Evolutionary conservation across 2,797 vertebrate species (phyloP).

Genomic region (Diplodus sargus): DNA sequence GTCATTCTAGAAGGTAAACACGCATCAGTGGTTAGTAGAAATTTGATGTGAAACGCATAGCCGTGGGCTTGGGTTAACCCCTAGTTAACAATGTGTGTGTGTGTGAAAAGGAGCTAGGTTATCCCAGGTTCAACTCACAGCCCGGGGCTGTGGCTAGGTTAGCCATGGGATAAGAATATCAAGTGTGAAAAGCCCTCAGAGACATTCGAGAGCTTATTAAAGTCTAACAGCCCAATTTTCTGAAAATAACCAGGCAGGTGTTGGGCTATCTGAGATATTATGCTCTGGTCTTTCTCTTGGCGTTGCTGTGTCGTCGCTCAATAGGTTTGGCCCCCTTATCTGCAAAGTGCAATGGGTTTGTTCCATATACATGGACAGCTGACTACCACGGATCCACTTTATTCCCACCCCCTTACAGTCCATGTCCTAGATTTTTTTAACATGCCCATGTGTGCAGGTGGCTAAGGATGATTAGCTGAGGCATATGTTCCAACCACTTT

Average conservation of each 20-base stretch:
- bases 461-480: conserved; percentile 39
- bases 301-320: conserved; percentile 4
- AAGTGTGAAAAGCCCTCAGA: no score
- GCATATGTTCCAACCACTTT: conserved; percentile 31
- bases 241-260: not conserved
- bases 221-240: not conserved
- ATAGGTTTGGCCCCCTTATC: conserved; percentile 13
- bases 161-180: no score
- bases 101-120: no score
- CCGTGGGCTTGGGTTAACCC: no score
- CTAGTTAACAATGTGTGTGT: no score
- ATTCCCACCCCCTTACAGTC: not conserved
- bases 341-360: conserved; percentile 26
- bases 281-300: conserved; percentile 4
- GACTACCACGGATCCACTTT: conserved; percentile 33
- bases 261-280: not conserved
- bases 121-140: no score
- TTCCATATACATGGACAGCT: conserved; percentile 43
- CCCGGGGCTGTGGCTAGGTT: no score
- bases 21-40: no score
- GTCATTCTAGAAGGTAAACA: no score
- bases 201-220: not conserved
- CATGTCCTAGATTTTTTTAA: conserved; percentile 40
- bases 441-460: conserved; percentile 41
- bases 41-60: no score